Percentiles rank a stretch among this genome's conserved stretches.
phyloP scores from a whole-genome alignment of 37 sponge, comb jelly and placozoan genomes.

The Spongilla lacustris region DNA sequence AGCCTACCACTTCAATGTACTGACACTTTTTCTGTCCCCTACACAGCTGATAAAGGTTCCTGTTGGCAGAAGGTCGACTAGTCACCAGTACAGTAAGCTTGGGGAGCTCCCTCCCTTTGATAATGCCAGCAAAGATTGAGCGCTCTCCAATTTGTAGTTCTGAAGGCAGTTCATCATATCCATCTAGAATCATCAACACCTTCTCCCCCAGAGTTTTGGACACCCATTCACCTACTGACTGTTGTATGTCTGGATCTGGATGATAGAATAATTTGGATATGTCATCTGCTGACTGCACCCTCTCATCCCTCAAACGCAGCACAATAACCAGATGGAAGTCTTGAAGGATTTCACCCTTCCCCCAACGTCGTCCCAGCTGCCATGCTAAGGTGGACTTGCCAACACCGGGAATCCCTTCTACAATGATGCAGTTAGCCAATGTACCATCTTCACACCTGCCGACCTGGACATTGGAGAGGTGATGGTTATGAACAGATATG shows the following conservation, averaged over 20 bases:
- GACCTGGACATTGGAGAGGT: not conserved
- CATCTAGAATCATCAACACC: constrained; percentile 15
- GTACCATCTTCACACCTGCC: not conserved
- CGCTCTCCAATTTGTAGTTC: not conserved
- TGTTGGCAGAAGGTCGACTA: constrained; percentile 17
- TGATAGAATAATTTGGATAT: not conserved
- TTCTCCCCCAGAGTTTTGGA: not conserved
- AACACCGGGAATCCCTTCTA: constrained; percentile 22
- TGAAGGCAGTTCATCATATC: constrained; percentile 24
- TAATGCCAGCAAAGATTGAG: not conserved
- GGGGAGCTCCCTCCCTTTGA: not conserved
- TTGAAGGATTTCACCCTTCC: not conserved
- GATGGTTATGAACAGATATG: not conserved
- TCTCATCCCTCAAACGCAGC: constrained; percentile 3
- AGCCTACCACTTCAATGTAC: constrained; percentile 19
- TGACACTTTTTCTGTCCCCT: not conserved
- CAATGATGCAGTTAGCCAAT: not conserved
- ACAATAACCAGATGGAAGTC: constrained; percentile 13
- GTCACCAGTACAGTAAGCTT: constrained; percentile 3
- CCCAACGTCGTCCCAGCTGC: constrained; percentile 9
- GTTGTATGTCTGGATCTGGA: not conserved
- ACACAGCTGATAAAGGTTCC: not conserved
- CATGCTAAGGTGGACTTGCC: constrained; percentile 21
- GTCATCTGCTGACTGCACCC: not conserved
- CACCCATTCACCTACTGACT: not conserved